These are phyloP conservation scores for Orthosia incerta DNA, from an alignment of 2,888 invertebrate genomes.

Conservation along the genomic window DNA sequence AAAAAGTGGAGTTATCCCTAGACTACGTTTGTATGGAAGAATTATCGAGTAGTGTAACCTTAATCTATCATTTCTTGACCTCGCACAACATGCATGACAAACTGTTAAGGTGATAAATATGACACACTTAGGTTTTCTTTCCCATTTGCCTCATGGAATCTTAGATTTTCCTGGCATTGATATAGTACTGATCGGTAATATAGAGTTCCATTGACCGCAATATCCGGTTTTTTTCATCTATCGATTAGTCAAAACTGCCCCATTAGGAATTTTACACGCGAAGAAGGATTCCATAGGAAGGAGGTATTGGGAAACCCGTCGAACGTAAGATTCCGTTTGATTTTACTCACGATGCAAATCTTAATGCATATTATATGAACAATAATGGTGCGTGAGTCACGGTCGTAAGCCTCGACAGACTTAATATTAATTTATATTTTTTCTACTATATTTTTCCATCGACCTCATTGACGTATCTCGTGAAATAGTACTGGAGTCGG, in stretches of 20 bases:
- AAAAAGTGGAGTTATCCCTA: too few species aligned
- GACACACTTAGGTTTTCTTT: conserved; percentile 42
- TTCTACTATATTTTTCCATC: conserved; percentile 18
- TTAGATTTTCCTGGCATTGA: conserved; percentile 38
- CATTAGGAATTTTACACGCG: conserved; percentile 53
- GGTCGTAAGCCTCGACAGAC: conserved; percentile 17
- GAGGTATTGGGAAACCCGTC: conserved; percentile 53
- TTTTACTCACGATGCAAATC: conserved; percentile 59
- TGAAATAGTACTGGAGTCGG: too few species aligned
- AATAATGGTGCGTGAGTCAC: conserved; percentile 51
- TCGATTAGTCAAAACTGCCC: conserved; percentile 38
- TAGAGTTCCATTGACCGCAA: conserved; percentile 23
- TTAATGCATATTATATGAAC: conserved; percentile 43
- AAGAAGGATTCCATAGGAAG: conserved; percentile 47
- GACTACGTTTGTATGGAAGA: too few species aligned
- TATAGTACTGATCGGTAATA: conserved; percentile 12
- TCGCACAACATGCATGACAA: background rate
- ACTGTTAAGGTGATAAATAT: conserved; percentile 5
- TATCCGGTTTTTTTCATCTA: conserved; percentile 47
- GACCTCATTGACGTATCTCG: background rate
- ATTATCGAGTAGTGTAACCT: too few species aligned
- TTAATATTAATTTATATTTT: conserved; percentile 30
- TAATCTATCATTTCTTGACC: too few species aligned
- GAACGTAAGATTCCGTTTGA: conserved; percentile 60
- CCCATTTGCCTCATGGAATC: conserved; percentile 34